Percentiles rank a stretch among this genome's conserved stretches.
Evolutionary conservation across 2,888 invertebrate genomes (phyloP).

Genomic region (Drosophila pegasa): DNA sequence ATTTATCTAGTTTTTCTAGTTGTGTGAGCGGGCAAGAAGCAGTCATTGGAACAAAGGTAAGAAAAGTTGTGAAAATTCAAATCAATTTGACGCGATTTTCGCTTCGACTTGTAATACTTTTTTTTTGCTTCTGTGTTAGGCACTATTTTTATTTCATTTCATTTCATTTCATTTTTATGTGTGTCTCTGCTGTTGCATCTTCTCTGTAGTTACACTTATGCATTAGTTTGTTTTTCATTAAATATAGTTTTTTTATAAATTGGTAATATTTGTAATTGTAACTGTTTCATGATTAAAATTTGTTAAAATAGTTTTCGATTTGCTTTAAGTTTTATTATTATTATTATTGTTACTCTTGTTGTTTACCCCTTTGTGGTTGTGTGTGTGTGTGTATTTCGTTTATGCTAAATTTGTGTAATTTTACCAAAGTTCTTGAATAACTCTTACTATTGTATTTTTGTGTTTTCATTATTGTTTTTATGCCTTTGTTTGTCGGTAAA

Average conservation of each 20-base stretch:
- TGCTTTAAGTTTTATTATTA: constrained; percentile 40
- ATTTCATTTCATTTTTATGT: not conserved
- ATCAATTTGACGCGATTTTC: constrained; percentile 7
- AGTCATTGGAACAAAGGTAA: not conserved
- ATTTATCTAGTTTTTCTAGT: not conserved
- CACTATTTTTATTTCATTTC: constrained; percentile 58
- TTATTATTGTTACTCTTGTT: constrained; percentile 54
- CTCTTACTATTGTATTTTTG: constrained; percentile 44
- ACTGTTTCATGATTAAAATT: constrained; percentile 38
- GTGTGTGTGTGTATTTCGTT: constrained; percentile 25
- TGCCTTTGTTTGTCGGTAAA: constrained; percentile 47
- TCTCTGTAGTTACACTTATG: constrained; percentile 21
- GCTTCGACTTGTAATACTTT: constrained; percentile 62
- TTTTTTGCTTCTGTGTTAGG: constrained; percentile 67
- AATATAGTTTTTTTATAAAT: constrained; percentile 6
- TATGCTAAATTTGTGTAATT: constrained; percentile 35
- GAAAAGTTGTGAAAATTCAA: not conserved
- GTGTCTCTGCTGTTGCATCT: constrained; percentile 3
- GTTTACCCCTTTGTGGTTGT: constrained; percentile 46
- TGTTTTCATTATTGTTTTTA: constrained; percentile 51
- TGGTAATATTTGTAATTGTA: constrained; percentile 27
- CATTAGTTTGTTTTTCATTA: constrained; percentile 15
- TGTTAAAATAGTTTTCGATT: constrained; percentile 41
- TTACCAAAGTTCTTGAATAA: constrained; percentile 39
- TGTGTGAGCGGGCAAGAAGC: not conserved